Evolutionary conservation across 1,140 invertebrate genomes (phyloP).

Genomic region (honey bee (Apis mellifera)): Amel_HAv3.1 CM009931.2:7294501-7295000

Average conservation of each 20-base stretch:
- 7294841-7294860: constrained; percentile 26
- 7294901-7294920: too few relatives aligned
- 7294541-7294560: too few relatives aligned
- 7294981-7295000: too few relatives aligned
- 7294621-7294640: constrained; percentile 3
- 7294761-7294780: constrained; percentile 70
- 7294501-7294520: too few relatives aligned
- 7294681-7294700: background rate
- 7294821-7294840: constrained; percentile 21
- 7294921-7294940: too few relatives aligned
- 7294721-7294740: constrained; percentile 70
- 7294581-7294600: background rate
- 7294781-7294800: constrained; percentile 72
- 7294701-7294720: constrained; percentile 50
- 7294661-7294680: background rate
- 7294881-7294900: constrained; percentile 19
- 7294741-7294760: constrained; percentile 72
- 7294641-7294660: constrained; percentile 29
- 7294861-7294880: background rate
- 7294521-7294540: too few relatives aligned
- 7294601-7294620: background rate
- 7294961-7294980: too few relatives aligned
- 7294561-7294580: too few relatives aligned
- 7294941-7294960: too few relatives aligned
- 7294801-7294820: constrained; percentile 54